Percentiles rank a stretch among this genome's conserved stretches.
Conservation (phyloP, 35 echinoderm and acorn worm genomes). For the Holothuria glaberrima region DNA sequence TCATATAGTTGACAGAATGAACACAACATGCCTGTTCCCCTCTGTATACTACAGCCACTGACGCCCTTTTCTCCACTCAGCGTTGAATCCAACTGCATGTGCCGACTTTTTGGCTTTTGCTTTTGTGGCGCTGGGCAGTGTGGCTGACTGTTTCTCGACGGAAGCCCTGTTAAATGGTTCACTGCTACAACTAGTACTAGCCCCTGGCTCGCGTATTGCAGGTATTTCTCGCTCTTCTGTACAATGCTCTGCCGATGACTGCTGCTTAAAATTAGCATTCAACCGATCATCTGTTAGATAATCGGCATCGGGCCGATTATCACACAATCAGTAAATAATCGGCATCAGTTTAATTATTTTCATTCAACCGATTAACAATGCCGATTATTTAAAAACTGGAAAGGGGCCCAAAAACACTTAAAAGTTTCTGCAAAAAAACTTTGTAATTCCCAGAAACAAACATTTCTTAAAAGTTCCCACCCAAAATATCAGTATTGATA, state of each 20-base stretch:
- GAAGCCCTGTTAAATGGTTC: not conserved
- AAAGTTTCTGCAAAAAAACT: too few relatives aligned
- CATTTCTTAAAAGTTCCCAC: too few relatives aligned
- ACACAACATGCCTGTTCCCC: conserved; percentile 54
- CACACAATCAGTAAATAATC: too few relatives aligned
- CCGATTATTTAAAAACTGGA: too few relatives aligned
- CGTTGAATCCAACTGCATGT: conserved; percentile 34
- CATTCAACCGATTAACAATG: too few relatives aligned
- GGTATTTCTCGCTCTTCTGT: conserved; percentile 24
- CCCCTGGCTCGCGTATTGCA: conserved; percentile 9
- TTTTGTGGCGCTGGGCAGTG: not conserved
- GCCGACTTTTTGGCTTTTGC: conserved; percentile 21
- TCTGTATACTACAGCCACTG: conserved; percentile 12
- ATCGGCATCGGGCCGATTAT: too few relatives aligned
- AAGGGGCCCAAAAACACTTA: too few relatives aligned
- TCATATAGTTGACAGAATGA: conserved; percentile 44
- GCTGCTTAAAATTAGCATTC: too few relatives aligned
- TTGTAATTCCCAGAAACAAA: too few relatives aligned
- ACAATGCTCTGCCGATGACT: not conserved
- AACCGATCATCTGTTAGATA: too few relatives aligned
- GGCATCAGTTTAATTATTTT: too few relatives aligned
- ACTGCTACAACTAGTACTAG: not conserved
- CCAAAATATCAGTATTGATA: too few relatives aligned
- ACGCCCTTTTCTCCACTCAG: conserved; percentile 41
- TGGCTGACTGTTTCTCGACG: not conserved